Percentiles rank a stretch among this genome's conserved stretches.
These are phyloP conservation scores for Neolamprologus tretocephalus DNA, from an alignment of 2,113 vertebrate species.

Conservation along the genomic window DNA sequence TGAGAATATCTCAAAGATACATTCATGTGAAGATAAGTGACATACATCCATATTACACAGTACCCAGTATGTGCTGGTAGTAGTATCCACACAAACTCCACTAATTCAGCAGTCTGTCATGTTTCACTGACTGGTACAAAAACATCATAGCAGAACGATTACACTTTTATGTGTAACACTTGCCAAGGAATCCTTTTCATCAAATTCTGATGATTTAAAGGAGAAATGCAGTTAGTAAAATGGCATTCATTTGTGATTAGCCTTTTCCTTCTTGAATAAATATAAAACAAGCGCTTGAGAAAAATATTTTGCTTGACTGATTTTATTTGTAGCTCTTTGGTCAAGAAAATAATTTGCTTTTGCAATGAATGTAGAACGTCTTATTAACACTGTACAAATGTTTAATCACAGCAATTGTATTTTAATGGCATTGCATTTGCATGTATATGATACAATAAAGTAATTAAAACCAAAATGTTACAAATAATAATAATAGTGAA, in stretches of 20 bases:
- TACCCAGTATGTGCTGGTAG: not conserved
- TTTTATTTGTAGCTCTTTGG: not conserved
- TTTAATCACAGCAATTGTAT: not conserved
- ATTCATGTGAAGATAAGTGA: not conserved
- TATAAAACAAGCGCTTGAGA: not conserved
- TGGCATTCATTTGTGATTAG: not conserved
- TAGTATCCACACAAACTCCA: not conserved
- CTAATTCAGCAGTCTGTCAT: not conserved
- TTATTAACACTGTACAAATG: not conserved
- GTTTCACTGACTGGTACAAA: not conserved
- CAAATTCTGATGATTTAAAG: not conserved
- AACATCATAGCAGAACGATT: not conserved
- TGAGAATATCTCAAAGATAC: not conserved
- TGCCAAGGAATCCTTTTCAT: not conserved
- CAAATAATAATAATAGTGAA: not conserved
- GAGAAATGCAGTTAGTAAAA: not conserved
- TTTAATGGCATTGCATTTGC: not conserved
- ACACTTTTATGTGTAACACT: not conserved
- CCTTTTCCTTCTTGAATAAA: not conserved
- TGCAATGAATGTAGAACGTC: not conserved
- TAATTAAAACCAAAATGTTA: not conserved
- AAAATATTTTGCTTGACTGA: not conserved
- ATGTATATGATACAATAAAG: not conserved
- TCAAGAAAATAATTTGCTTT: not conserved
- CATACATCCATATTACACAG: not conserved